phyloP scores from a whole-genome alignment of 2,888 invertebrate genomes.

The Drosophila quinaria region DNA sequence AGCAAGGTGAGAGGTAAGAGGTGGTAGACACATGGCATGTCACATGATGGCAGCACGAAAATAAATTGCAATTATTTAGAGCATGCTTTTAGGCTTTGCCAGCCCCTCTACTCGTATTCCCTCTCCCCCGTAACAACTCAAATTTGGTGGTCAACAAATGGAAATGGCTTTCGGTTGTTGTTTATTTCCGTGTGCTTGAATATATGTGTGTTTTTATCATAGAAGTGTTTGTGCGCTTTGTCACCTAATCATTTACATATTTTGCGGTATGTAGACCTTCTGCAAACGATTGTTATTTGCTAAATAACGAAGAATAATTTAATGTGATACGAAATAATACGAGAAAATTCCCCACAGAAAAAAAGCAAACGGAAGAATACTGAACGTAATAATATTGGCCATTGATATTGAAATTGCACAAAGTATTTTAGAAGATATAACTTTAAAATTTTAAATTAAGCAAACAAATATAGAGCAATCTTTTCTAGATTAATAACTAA shows the following conservation, averaged over 20 bases:
- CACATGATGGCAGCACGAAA: constrained; percentile 62
- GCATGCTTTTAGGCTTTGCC: constrained; percentile 64
- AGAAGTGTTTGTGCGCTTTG: constrained; percentile 37
- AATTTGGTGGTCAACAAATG: constrained; percentile 67
- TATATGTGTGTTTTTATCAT: not conserved
- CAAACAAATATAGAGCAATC: too few relatives aligned
- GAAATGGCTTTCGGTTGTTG: constrained; percentile 40
- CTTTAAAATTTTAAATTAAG: too few relatives aligned
- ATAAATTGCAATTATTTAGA: constrained; percentile 77
- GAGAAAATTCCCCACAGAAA: not conserved
- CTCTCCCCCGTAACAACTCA: constrained; percentile 7
- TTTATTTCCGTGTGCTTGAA: constrained; percentile 11
- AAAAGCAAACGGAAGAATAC: not conserved
- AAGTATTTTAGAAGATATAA: too few relatives aligned
- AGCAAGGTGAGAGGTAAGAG: not conserved
- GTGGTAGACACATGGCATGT: constrained; percentile 24
- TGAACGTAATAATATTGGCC: too few relatives aligned
- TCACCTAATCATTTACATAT: constrained; percentile 74
- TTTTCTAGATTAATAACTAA: too few relatives aligned
- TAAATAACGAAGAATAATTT: not conserved
- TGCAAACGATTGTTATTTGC: not conserved
- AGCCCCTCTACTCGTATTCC: not conserved
- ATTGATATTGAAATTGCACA: too few relatives aligned
- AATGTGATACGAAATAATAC: not conserved
- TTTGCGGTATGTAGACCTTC: constrained; percentile 22